Percentiles rank a stretch among this genome's conserved stretches.
These are phyloP conservation scores for Bombus superbus DNA, from an alignment of 1,140 invertebrate genomes.

Conservation along the genomic window DNA sequence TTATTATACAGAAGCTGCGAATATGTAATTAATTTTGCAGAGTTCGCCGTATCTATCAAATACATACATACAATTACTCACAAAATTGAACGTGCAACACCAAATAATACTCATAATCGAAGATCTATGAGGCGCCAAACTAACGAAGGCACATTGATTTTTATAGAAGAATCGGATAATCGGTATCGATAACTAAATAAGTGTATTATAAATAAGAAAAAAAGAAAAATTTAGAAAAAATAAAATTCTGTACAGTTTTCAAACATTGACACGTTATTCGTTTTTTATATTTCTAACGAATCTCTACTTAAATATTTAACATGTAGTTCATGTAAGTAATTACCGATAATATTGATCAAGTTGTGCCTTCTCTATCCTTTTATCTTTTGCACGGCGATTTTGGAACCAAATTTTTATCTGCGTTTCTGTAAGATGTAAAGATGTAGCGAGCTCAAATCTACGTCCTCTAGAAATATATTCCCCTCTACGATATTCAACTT, in stretches of 20 bases:
- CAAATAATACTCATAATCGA: not conserved
- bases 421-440: conserved; percentile 93
- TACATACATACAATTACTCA: not conserved
- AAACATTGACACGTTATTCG: not conserved
- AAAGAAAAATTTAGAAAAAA: not conserved
- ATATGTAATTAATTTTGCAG: not conserved
- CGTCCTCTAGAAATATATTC: conserved; percentile 95
- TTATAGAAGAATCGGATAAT: not conserved
- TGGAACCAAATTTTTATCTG: conserved; percentile 99
- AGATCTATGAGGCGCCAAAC: not conserved
- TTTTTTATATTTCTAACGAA: not conserved
- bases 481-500: conserved; percentile 94
- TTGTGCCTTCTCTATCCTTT: conserved; percentile 97
- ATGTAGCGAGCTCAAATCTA: conserved; percentile 93
- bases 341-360: conserved; percentile 97
- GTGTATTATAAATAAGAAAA: not conserved
- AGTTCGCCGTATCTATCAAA: not conserved
- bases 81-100: not conserved
- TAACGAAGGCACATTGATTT: not conserved
- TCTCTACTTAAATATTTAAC: not conserved
- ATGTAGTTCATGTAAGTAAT: not conserved
- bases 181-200: not conserved
- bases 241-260: not conserved
- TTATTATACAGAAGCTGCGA: not conserved
- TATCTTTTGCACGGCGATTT: conserved; percentile 97